Evolutionary conservation across 2,113 vertebrate genomes (phyloP).

Genomic region (Trichechus manatus): DNA sequence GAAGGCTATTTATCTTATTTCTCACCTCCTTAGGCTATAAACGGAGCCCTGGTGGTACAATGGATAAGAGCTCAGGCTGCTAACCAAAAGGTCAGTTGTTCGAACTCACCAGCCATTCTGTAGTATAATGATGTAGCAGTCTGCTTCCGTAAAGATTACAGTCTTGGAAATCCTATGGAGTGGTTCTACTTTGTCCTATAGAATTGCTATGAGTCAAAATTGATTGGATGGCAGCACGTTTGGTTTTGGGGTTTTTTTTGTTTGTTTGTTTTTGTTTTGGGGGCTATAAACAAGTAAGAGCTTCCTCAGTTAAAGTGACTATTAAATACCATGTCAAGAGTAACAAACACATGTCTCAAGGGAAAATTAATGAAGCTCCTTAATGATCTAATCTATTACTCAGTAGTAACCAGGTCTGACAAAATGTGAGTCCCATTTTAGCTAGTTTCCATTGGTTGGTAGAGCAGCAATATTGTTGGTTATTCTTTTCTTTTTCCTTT

Average conservation of each 20-base stretch:
- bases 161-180: no score
- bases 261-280: no score
- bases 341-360: not conserved
- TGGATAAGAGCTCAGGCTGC: no score
- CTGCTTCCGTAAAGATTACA: no score
- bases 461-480: not conserved
- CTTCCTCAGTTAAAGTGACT: not conserved
- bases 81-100: no score
- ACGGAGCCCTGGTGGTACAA: no score
- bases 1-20: slow-evolving; percentile 25
- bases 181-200: no score
- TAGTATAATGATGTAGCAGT: no score
- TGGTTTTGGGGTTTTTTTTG: no score
- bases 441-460: not conserved
- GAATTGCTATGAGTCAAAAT: no score
- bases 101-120: no score
- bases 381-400: slow-evolving; percentile 31
- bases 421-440: not conserved
- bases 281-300: not conserved
- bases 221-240: no score
- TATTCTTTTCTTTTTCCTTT: not conserved
- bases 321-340: not conserved
- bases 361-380: slow-evolving; percentile 36
- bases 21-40: not conserved
- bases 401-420: not conserved